Evolutionary conservation across 2,888 invertebrate genomes (phyloP).

Genomic region (Amiota communis): DNA sequence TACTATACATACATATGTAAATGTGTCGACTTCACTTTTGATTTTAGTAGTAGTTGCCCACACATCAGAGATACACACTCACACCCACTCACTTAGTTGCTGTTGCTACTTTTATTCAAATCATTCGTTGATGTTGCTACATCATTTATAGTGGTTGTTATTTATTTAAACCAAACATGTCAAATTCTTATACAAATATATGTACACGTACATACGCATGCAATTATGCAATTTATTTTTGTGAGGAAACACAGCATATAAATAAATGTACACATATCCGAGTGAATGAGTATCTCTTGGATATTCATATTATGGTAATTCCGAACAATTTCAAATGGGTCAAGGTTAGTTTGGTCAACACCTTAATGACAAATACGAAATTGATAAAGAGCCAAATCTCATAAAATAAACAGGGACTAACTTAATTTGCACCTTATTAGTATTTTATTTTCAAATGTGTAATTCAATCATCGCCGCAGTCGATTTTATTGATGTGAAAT

Average conservation of each 20-base stretch:
- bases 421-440: conserved; percentile 49
- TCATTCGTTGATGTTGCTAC: background rate
- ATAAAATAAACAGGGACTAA: conserved; percentile 28
- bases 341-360: conserved; percentile 56
- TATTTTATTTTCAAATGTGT: background rate
- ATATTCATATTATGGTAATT: background rate
- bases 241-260: background rate
- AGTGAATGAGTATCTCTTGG: no score
- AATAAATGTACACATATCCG: background rate
- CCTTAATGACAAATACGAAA: background rate
- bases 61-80: background rate
- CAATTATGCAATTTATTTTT: conserved; percentile 4
- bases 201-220: background rate
- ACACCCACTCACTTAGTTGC: conserved; percentile 6
- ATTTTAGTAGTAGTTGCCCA: background rate
- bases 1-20: background rate
- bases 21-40: background rate
- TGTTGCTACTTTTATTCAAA: no score
- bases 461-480: conserved; percentile 12
- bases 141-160: no score
- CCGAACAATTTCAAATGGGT: conserved; percentile 45
- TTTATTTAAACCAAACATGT: background rate
- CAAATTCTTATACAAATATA: background rate
- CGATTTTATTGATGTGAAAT: conserved; percentile 38
- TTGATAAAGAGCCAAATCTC: conserved; percentile 16